phyloP scores from a whole-genome alignment of 2,888 invertebrate species.

The Callyntrura sp. region DNA sequence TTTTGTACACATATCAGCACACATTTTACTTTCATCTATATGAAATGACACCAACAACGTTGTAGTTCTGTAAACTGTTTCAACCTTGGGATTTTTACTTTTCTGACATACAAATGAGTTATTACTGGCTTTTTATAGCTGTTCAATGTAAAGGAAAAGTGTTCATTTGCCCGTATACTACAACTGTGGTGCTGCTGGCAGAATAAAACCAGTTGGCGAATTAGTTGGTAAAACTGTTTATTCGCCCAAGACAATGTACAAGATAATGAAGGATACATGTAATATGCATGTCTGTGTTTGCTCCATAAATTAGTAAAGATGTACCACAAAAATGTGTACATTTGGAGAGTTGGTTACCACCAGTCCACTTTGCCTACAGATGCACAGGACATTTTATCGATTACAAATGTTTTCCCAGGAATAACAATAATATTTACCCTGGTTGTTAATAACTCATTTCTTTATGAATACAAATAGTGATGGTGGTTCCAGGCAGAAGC shows the following conservation, averaged over 20 bases:
- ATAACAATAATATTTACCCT: conserved; percentile 75
- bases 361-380: conserved; percentile 46
- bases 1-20: background rate
- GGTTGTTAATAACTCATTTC: conserved; percentile 77
- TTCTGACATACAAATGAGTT: background rate
- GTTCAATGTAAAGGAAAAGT: background rate
- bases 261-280: background rate
- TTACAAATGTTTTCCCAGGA: conserved; percentile 73
- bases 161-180: background rate
- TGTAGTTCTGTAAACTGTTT: conserved; percentile 40
- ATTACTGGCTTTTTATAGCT: background rate
- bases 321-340: conserved; percentile 43
- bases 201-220: background rate
- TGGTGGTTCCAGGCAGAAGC: conserved; percentile 7
- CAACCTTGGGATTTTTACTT: conserved; percentile 52
- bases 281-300: conserved; percentile 52
- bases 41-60: background rate
- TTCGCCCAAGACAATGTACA: background rate
- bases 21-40: background rate
- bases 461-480: conserved; percentile 53
- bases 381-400: conserved; percentile 50
- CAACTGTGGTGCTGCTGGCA: background rate
- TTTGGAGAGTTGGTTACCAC: background rate
- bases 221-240: background rate
- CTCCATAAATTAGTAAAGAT: conserved; percentile 66